Base-by-base conservation (phyloP, 2,113 vertebrate genomes). In the Leptodactylus fuscus region DNA sequence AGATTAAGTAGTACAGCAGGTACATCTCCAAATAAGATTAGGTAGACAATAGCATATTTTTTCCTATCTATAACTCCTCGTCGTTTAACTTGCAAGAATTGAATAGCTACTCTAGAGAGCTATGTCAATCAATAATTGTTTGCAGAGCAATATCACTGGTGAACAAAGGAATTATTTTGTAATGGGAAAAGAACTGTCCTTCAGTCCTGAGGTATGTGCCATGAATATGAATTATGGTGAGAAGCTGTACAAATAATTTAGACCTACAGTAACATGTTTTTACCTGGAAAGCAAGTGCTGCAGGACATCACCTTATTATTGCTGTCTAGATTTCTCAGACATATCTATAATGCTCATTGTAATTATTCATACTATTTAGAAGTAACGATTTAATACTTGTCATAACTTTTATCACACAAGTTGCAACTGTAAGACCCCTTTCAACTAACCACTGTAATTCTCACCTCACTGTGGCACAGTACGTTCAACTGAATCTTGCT, bases 121-220 rank as follows among this genome's bases (percentile, higher is more conserved):
- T 87, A 65, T 88, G 81, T 71, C 88, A 90, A 93, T 95, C 89
- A 86, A 94, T 94, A 93, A 58, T 48, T 46, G 87, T 88, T 93
- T 92, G 89, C 88, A 87, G 86, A 90, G 90, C 90, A 91, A 90
- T 88, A 89, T 87, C 74, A 83, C 88, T 80, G 49, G 81, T 89
- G 88, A 88, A 88, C 88, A 85, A 92, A 93, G 88, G 91, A 94
- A 94, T 93, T 86, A 90, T 89, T 93, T 91, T 87, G 48, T 89
- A 90, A 87, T 60, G 67, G 48, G 86, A 88, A 92, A 87, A 93
- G 81, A 94, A 87, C 69, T 60, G 51, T 75, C 69, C 70, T 73
- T 82, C 51, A 46, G 69, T 29, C 36, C 24, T 74, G 7, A 29
- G 70, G 46, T 6, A 60, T 74, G 51, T 60, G 81, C 55, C 70